Base-by-base conservation (phyloP, 2,113 vertebrate species). In the Felis catus region DNA sequence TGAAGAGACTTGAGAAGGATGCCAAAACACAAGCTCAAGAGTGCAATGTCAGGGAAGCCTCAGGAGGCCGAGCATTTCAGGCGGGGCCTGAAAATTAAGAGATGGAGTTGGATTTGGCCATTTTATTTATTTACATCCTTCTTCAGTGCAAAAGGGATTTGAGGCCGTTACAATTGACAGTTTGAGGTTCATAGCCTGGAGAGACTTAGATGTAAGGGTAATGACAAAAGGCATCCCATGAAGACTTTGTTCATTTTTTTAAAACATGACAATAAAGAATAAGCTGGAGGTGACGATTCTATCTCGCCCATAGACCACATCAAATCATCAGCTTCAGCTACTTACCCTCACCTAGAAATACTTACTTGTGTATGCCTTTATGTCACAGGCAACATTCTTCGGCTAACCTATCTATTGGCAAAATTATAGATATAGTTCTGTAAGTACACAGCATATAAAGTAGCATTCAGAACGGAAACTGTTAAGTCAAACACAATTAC, bases 41-140 rank as follows among this genome's bases (percentile, higher is more conserved):
- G 4, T 76, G 33, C 33, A 18, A 36, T 8, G 19, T 19, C 66
- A 89, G 18, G 53, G 55, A 63, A 15, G 55, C 66, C 58, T 16
- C 0, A 0, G 3, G n/a, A 53, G 31, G 10, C 45, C 29, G 5
- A 78, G 29, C 4, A 1, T 41, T 12, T 45, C 63, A 29, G 71
- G 39, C 13, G 12, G 80, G 6, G 33, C 7, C 2, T 48, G 51
- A 71, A 79, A 79, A 86, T 4, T n/a, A 71, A 63, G 51, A 80
- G 53, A 15, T 19, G 48, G 25, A 71, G 25, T 13, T 78, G 79
- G 45, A 58, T 86, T n/a, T 53, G 73, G 53, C 53, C 27, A 80
- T 81, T 80, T 79, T 51, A 36, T 45, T 45, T 81, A n/a, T 36
- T 61, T 91, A 79, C 23, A 33, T 55, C 39, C 45, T 66, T 36